Evolutionary conservation across 2,113 vertebrate genomes (phyloP).

Genomic region (Menura novaehollandiae): DNA sequence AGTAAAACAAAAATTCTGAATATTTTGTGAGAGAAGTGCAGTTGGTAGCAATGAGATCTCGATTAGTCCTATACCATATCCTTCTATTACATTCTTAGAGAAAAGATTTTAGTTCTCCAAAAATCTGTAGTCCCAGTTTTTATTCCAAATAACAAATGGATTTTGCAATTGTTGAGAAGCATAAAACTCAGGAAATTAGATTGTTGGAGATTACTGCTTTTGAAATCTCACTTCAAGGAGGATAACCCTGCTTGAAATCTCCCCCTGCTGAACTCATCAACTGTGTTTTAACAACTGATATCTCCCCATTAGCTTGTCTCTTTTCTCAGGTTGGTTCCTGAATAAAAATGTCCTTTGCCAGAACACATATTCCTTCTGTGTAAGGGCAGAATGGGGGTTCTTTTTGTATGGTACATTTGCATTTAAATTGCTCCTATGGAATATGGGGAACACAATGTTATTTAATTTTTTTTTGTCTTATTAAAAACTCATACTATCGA

Average conservation of each 20-base stretch:
- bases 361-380: background rate
- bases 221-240: background rate
- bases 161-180: background rate
- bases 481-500: conserved; percentile 12
- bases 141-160: background rate
- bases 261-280: background rate
- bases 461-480: background rate
- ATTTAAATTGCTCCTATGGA: conserved; percentile 42
- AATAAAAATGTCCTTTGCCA: background rate
- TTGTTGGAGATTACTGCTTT: background rate
- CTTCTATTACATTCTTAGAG: background rate
- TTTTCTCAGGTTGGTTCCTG: background rate
- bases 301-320: background rate
- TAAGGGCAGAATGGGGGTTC: background rate
- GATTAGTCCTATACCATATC: background rate
- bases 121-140: background rate
- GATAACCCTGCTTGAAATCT: background rate
- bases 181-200: background rate
- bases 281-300: background rate
- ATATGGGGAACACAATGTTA: background rate
- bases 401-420: background rate
- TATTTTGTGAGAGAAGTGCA: background rate
- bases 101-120: background rate
- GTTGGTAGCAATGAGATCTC: background rate
- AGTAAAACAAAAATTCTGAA: background rate